phyloP scores from a whole-genome alignment of 2,888 invertebrate species.

The Oxytorus armatus region DNA sequence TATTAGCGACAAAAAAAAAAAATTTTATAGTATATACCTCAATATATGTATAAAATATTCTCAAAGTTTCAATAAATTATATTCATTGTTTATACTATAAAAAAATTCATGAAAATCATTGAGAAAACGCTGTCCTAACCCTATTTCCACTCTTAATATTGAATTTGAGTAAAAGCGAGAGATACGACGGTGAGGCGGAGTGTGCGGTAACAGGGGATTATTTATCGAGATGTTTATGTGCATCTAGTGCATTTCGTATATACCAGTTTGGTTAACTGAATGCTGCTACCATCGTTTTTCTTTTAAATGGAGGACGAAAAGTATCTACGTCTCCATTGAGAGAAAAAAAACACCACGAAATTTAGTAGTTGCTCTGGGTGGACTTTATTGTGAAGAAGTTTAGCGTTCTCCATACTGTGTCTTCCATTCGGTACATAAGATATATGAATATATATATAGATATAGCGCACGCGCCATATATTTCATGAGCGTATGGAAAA shows the following conservation, averaged over 20 bases:
- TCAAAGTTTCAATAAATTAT: too few relatives aligned
- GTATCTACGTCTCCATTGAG: conserved; percentile 57
- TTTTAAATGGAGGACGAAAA: conserved; percentile 34
- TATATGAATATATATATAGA: conserved; percentile 14
- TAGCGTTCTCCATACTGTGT: conserved; percentile 33
- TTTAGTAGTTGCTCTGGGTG: conserved; percentile 34
- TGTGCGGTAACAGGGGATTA: conserved; percentile 39
- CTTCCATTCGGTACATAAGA: conserved; percentile 3
- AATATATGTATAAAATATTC: too few relatives aligned
- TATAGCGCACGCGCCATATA: conserved; percentile 61
- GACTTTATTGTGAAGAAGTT: conserved; percentile 52
- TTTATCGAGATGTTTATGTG: conserved; percentile 40
- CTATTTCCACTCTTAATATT: too few relatives aligned
- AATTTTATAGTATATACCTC: too few relatives aligned
- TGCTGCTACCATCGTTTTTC: conserved; percentile 3
- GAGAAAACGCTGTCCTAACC: too few relatives aligned
- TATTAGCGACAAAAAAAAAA: too few relatives aligned
- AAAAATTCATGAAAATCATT: too few relatives aligned
- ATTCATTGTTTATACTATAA: too few relatives aligned
- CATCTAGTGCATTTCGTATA: not conserved
- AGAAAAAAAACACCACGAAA: conserved; percentile 45
- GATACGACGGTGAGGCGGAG: conserved; percentile 30
- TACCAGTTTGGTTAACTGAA: conserved; percentile 37
- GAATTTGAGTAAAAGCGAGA: conserved; percentile 45
- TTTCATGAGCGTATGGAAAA: conserved; percentile 40